Conservation (phyloP, 2,113 vertebrate genomes). For the Urocitellus parryii region DNA sequence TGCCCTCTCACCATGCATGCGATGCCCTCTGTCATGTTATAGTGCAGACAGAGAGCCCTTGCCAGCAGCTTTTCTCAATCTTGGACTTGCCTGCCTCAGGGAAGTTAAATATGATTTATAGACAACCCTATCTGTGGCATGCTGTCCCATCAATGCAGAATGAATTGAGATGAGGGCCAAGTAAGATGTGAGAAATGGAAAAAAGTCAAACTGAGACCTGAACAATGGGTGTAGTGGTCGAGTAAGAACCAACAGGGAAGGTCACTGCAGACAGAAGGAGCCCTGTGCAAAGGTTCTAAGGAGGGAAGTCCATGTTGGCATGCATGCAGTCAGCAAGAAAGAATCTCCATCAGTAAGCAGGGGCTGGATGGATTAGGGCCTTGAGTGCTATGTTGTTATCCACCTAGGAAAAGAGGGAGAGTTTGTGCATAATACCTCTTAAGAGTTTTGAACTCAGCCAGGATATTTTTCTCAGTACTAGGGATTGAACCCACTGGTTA, state of each 20-base stretch:
- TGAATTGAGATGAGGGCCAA: not conserved
- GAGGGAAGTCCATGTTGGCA: not conserved
- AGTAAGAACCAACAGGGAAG: not conserved
- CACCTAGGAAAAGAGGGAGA: not conserved
- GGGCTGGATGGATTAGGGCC: rapidly evolving
- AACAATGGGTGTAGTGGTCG: not conserved
- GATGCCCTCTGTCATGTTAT: not conserved
- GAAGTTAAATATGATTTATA: not conserved
- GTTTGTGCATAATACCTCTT: not conserved
- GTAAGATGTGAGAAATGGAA: not conserved
- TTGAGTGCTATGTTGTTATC: not conserved
- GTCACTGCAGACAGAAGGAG: not conserved
- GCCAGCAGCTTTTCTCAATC: not conserved
- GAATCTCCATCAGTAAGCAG: not conserved
- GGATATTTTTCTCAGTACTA: too few species aligned
- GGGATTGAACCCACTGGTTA: too few species aligned
- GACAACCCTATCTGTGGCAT: not conserved
- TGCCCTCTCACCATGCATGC: not conserved
- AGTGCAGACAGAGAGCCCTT: not conserved
- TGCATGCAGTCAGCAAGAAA: not conserved
- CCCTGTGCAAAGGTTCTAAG: not conserved
- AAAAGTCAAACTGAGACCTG: not conserved
- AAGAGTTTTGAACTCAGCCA: not conserved
- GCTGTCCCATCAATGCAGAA: not conserved
- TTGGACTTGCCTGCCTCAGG: not conserved